These are phyloP conservation scores for Myotis myotis DNA, from an alignment of 2,797 vertebrate species.

Conservation along the genomic window DNA sequence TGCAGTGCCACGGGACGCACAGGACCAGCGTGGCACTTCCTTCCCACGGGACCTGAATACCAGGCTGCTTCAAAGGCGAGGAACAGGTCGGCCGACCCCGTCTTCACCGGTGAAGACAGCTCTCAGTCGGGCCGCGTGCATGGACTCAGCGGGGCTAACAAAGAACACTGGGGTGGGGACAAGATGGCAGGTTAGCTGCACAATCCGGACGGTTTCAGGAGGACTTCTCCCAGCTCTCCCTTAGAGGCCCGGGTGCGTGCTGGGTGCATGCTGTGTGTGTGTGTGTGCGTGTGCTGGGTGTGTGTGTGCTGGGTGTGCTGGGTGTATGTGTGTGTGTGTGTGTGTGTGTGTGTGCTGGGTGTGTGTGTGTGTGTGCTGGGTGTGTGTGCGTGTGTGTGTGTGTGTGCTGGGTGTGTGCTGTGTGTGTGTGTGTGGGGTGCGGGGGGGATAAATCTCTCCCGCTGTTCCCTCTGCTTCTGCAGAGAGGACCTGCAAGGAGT, in stretches of 20 bases:
- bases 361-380: too few relatives aligned
- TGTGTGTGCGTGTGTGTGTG: too few relatives aligned
- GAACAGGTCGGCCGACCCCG: conserved; percentile 70
- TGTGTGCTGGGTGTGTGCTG: too few relatives aligned
- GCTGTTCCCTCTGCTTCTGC: conserved; percentile 49
- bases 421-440: too few relatives aligned
- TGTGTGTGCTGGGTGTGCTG: too few relatives aligned
- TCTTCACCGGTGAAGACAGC: conserved; percentile 64
- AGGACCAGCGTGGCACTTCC: conserved; percentile 29
- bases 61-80: conserved; percentile 41
- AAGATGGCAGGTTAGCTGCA: conserved; percentile 47
- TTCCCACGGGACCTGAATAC: conserved; percentile 44
- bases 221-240: neutral
- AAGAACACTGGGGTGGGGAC: conserved; percentile 67
- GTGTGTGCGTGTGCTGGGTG: too few relatives aligned
- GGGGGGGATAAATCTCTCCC: neutral
- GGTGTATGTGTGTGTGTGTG: too few relatives aligned
- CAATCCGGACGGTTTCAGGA: neutral
- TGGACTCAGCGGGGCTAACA: conserved; percentile 20
- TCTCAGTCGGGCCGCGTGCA: conserved; percentile 62
- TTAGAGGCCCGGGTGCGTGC: neutral
- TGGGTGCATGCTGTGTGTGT: neutral
- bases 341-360: too few relatives aligned
- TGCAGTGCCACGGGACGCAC: conserved; percentile 16
- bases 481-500: conserved; percentile 52